A percentile compares a stretch with the other conserved stretches of the same genome.
Conservation (phyloP, 2,888 invertebrate genomes). For the Sesamia inferens region DNA sequence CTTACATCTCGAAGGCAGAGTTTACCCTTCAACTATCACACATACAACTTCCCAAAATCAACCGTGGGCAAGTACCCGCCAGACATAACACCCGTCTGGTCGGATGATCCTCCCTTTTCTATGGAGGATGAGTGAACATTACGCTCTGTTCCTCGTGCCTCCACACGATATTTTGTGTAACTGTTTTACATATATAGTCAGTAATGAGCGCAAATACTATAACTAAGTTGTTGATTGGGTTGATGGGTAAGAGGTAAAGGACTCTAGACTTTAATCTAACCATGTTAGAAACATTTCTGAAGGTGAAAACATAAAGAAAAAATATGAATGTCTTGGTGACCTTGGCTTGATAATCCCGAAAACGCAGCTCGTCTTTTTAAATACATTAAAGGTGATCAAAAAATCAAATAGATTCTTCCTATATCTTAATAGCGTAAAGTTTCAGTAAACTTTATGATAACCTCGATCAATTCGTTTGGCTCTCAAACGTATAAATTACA, state of each 20-base stretch:
- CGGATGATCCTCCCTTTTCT: too few relatives aligned
- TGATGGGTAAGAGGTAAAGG: background rate
- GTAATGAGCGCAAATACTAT: background rate
- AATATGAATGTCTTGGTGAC: background rate
- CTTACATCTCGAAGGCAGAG: too few relatives aligned
- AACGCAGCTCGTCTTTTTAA: background rate
- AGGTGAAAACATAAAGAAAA: background rate
- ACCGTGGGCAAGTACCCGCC: too few relatives aligned
- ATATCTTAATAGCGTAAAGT: constrained; percentile 11
- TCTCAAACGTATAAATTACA: constrained; percentile 48
- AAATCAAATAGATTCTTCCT: constrained; percentile 1
- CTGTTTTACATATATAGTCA: too few relatives aligned
- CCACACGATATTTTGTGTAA: background rate
- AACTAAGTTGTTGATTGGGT: background rate
- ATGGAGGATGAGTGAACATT: too few relatives aligned
- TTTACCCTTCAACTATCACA: too few relatives aligned
- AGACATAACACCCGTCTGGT: too few relatives aligned
- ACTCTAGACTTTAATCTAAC: background rate
- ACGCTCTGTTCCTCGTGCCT: too few relatives aligned
- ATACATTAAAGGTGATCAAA: background rate
- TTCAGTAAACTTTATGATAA: constrained; percentile 40
- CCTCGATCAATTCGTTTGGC: constrained; percentile 28
- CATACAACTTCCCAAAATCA: too few relatives aligned
- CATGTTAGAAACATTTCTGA: background rate
- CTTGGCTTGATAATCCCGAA: background rate